These are phyloP conservation scores for Aproaerema taeniolella DNA, from an alignment of 2,888 invertebrate species.

Conservation along the genomic window DNA sequence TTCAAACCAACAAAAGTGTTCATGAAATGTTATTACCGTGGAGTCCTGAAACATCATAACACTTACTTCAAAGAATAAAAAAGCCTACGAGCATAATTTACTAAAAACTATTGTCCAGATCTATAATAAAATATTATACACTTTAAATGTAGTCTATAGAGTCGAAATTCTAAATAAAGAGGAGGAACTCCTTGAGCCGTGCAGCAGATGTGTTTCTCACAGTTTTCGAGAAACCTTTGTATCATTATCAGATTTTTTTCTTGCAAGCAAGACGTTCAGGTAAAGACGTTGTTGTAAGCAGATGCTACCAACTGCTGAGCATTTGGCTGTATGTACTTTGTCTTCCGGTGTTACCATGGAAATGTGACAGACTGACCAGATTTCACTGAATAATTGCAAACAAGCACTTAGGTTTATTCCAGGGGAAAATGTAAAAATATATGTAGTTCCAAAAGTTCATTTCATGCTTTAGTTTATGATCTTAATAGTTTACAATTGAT, in stretches of 20 bases:
- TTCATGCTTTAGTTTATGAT: too few relatives aligned
- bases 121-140: neutral
- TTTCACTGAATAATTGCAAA: too few relatives aligned
- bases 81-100: too few relatives aligned
- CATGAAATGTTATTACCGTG: too few relatives aligned
- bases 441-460: too few relatives aligned
- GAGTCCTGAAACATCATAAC: too few relatives aligned
- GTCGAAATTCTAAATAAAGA: neutral
- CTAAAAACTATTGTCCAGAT: too few relatives aligned
- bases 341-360: conserved; percentile 1
- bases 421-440: too few relatives aligned
- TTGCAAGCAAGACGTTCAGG: conserved; percentile 59
- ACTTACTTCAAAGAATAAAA: too few relatives aligned
- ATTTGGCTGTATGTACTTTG: conserved; percentile 31
- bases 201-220: conserved; percentile 68
- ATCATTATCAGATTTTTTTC: conserved; percentile 65
- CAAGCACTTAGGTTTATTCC: too few relatives aligned
- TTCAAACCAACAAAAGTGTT: too few relatives aligned
- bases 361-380: neutral
- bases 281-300: conserved; percentile 42
- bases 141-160: neutral
- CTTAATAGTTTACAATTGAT: too few relatives aligned
- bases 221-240: conserved; percentile 62
- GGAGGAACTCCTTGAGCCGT: neutral
- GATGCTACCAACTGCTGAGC: conserved; percentile 40